Conservation (phyloP, 2,888 invertebrate species). For the Margaritifera margaritifera region DNA sequence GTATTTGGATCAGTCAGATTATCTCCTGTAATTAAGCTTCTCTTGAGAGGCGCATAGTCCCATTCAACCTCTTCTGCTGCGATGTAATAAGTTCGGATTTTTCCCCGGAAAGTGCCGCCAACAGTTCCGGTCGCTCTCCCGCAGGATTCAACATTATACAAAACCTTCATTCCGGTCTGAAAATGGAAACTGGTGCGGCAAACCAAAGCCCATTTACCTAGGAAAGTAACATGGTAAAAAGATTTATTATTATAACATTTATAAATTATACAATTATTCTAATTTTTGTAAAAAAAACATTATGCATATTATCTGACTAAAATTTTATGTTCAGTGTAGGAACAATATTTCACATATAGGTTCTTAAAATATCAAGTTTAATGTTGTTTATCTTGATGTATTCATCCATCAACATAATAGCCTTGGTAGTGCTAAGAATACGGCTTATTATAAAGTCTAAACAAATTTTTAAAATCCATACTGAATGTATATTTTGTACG, state of each 20-base stretch:
- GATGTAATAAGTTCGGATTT: background rate
- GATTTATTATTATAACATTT: background rate
- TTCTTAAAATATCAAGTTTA: too few species aligned
- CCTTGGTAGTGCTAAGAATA: too few species aligned
- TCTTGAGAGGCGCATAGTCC: background rate
- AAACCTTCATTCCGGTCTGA: slow-evolving; percentile 1
- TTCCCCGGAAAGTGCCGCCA: background rate
- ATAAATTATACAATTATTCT: too few species aligned
- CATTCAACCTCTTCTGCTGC: background rate
- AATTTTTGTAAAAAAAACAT: too few species aligned
- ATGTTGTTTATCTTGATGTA: too few species aligned
- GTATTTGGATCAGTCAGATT: background rate
- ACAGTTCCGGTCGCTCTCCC: background rate
- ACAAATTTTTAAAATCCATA: too few species aligned
- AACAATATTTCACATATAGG: too few species aligned
- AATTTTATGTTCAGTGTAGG: too few species aligned
- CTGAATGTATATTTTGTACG: too few species aligned
- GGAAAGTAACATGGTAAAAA: background rate
- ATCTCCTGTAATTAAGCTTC: background rate
- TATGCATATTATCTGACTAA: too few species aligned
- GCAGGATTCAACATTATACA: slow-evolving; percentile 2
- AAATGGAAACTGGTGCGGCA: background rate
- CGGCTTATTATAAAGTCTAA: too few species aligned
- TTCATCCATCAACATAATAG: too few species aligned
- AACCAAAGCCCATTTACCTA: slow-evolving; percentile 3